Conservation (phyloP, 2,797 vertebrate genomes). For the Myripristis murdjan region DNA sequence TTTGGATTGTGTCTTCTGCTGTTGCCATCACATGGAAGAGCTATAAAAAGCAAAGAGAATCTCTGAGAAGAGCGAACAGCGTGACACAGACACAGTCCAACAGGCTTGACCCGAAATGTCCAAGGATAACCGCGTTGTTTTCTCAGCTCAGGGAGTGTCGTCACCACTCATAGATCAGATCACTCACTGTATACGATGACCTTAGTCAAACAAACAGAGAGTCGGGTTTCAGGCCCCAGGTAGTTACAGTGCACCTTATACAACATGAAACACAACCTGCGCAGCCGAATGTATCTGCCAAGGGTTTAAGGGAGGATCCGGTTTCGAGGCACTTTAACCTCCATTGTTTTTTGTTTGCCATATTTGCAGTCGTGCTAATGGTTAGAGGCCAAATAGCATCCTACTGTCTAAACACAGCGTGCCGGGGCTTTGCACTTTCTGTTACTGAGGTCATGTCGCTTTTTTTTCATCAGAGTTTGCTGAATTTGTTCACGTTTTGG, state of each 20-base stretch:
- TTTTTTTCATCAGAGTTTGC: too few relatives aligned
- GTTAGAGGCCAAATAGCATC: conserved; percentile 12
- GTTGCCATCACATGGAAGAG: conserved; percentile 6
- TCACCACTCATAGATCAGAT: conserved; percentile 46
- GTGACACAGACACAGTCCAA: background rate
- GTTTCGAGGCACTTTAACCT: conserved; percentile 58
- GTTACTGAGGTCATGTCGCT: too few relatives aligned
- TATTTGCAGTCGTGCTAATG: conserved; percentile 39
- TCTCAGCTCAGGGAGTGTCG: conserved; percentile 40
- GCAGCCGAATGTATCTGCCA: conserved; percentile 47
- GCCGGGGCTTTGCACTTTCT: too few relatives aligned
- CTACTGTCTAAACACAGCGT: conserved; percentile 2
- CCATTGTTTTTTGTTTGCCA: conserved; percentile 56
- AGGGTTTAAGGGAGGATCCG: conserved; percentile 50
- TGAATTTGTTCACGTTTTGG: too few relatives aligned
- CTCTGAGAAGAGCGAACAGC: background rate
- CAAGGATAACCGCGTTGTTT: conserved; percentile 45
- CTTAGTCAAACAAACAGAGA: conserved; percentile 63
- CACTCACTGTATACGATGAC: conserved; percentile 43
- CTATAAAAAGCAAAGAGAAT: conserved; percentile 24
- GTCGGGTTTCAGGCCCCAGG: conserved; percentile 58
- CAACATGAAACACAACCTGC: conserved; percentile 69
- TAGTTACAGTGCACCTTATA: conserved; percentile 73
- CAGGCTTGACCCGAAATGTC: conserved; percentile 38
- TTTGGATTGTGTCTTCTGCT: conserved; percentile 4